Evolutionary conservation across 2,888 invertebrate species (phyloP).

Genomic region (Tipula vernalis): DNA sequence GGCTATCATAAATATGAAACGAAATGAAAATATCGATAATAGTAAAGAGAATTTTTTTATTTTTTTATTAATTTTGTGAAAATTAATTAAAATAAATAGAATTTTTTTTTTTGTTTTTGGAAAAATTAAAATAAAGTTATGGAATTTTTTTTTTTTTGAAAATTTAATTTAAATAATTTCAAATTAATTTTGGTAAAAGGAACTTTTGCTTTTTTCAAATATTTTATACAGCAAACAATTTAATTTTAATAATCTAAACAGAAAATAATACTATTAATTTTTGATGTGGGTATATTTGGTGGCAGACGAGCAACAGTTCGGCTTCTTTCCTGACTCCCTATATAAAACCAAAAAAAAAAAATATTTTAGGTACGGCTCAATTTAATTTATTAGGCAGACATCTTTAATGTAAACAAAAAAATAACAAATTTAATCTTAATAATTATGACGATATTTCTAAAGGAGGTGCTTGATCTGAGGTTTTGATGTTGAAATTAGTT

Average conservation of each 20-base stretch:
- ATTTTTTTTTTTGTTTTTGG: not conserved
- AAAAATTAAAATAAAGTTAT: not conserved
- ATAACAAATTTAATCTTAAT: too few species aligned
- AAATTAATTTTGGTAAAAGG: not conserved
- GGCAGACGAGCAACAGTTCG: too few species aligned
- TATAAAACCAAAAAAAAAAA: too few species aligned
- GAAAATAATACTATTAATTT: too few species aligned
- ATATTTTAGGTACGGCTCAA: too few species aligned
- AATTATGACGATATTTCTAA: too few species aligned
- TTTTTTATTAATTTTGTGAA: not conserved
- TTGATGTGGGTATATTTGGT: too few species aligned
- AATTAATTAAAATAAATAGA: conserved; percentile 4
- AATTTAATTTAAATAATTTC: not conserved
- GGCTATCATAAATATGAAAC: not conserved
- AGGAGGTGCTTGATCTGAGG: too few species aligned
- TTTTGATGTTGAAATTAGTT: too few species aligned
- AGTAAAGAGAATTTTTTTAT: not conserved
- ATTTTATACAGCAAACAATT: not conserved
- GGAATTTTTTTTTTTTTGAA: not conserved
- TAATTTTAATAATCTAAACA: not conserved
- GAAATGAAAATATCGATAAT: not conserved
- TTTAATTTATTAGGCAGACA: too few species aligned
- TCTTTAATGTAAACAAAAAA: too few species aligned
- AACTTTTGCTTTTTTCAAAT: not conserved
- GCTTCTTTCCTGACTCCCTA: too few species aligned